Evolutionary conservation across 1,140 invertebrate genomes (phyloP).

Genomic region (Bombus waltoni): DNA sequence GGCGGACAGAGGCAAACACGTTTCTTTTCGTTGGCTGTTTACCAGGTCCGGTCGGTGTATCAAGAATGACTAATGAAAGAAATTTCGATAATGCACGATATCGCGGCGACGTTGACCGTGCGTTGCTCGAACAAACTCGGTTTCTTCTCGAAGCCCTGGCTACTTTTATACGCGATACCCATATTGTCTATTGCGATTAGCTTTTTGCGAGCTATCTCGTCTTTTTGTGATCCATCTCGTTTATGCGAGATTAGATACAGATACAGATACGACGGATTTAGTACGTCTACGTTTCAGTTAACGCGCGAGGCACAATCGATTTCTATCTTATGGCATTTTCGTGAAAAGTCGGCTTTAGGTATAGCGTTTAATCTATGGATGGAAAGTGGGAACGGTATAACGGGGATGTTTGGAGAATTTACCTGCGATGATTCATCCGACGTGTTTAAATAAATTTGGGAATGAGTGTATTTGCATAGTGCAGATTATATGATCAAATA

Average conservation of each 20-base stretch:
- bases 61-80: slow-evolving; percentile 70
- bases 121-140: no score
- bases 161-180: neutral
- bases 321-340: neutral
- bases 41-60: slow-evolving; percentile 86
- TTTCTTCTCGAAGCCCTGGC: neutral
- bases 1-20: slow-evolving; percentile 6
- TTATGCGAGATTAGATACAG: slow-evolving; percentile 1
- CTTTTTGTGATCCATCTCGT: no score
- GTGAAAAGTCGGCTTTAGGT: neutral
- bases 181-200: neutral
- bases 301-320: no score
- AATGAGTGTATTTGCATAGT: neutral
- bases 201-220: neutral
- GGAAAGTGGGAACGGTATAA: neutral
- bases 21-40: slow-evolving; percentile 77
- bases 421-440: neutral
- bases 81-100: slow-evolving; percentile 61
- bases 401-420: no score
- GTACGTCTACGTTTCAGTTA: neutral
- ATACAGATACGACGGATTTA: neutral
- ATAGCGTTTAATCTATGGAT: no score
- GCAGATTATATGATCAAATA: no score
- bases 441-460: neutral
- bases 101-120: neutral